Conservation (phyloP, 2,888 invertebrate species). For the Thecophora atra region DNA sequence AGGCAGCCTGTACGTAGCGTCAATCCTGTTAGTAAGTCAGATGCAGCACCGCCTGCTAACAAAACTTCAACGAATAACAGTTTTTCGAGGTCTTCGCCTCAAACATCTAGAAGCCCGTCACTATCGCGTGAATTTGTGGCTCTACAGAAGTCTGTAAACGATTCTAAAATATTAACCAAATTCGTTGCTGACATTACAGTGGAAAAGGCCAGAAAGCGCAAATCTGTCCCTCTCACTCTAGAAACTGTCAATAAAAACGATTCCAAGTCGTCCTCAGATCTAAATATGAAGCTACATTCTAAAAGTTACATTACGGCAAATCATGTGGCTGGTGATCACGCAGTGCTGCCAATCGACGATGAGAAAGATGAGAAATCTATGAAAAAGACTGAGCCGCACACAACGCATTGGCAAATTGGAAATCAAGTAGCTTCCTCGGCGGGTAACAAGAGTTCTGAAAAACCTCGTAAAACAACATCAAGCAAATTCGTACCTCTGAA, state of each 20-base stretch:
- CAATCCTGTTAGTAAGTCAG: neutral
- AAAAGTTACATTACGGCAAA: conserved; percentile 34
- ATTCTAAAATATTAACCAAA: conserved; percentile 74
- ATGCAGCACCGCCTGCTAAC: neutral
- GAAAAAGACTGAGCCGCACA: neutral
- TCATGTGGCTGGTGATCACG: neutral
- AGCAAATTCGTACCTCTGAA: conserved; percentile 46
- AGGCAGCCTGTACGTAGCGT: neutral
- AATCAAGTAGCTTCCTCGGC: neutral
- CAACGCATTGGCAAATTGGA: neutral
- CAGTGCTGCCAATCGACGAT: neutral
- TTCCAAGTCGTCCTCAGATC: neutral
- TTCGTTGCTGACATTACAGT: conserved; percentile 68
- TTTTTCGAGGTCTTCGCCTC: neutral
- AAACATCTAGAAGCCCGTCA: conserved; percentile 50
- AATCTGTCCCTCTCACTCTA: conserved; percentile 40
- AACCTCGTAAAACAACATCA: conserved; percentile 37
- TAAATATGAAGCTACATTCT: conserved; percentile 42
- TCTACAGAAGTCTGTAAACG: conserved; percentile 74
- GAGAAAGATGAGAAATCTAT: neutral
- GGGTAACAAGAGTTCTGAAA: conserved; percentile 34
- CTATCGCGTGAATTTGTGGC: conserved; percentile 72
- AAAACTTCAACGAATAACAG: neutral
- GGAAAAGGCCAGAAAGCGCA: conserved; percentile 61
- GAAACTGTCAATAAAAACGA: neutral